Evolutionary conservation across 1,140 invertebrate species (phyloP), one percentile per base, ranked within the genome.

Genomic region (Anadara kagoshimensis): DNA sequence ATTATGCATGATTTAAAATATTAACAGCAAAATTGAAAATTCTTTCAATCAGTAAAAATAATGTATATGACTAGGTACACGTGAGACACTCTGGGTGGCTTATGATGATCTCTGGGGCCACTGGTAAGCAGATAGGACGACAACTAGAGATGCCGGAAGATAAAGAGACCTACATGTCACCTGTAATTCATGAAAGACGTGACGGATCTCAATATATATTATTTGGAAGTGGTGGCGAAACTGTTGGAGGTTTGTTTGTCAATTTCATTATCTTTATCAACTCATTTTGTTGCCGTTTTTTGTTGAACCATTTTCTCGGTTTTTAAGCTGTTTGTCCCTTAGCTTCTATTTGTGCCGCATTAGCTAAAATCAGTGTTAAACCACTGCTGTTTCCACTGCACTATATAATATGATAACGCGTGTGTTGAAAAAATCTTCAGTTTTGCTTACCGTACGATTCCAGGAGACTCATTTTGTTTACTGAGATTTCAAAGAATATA

Each of bases 191-290:
- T 45, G 73, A 77, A n/a, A 58, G 76, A 2, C 71, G 76, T 56
- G 81, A 85, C 65, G 80, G 82, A 26, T 83, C 81, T n/a, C 66
- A 78, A 43, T 85, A 84, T 63, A 78, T 87, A 22, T 61, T 87
- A 20, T 81, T 80, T 73, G 86, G 86, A 0, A 80, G 76, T 73
- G 86, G 86, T 0, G 86, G 86, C 22, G 85, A 86, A 75, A 86
- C 86, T 12, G 80, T 87, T 8, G 68, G 74, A 57, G 86, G 86
- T 85, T 72, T 12, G 64, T 47, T 4, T 47, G n/a, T 22, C 2
- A 57, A 7, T n/a, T 18, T 22, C 16, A 4, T 18, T 4, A 51
- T 51, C 2, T 51, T 18, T 51, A 22, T 22, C 49, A 18, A 10
- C 16, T 22, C 2, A 4, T 51, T 51, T 18, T 10, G 1, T 1